Evolutionary conservation across 2,888 invertebrate species (phyloP), one percentile per base, ranked within the genome.

Genomic region (Patella caerulea): DNA sequence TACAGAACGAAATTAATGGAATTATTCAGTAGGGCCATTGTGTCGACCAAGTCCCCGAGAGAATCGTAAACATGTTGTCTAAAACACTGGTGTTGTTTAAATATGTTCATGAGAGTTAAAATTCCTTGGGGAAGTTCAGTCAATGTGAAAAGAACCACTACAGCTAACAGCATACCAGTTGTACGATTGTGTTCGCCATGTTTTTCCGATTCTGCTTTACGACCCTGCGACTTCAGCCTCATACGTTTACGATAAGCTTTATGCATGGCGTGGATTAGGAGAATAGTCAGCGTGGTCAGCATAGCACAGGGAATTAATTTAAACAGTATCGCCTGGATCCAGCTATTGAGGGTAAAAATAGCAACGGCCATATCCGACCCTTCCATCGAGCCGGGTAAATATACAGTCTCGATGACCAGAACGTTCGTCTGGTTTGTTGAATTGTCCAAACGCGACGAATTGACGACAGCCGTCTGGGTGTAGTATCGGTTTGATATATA

Each of bases 1-100:
- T 98, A 98, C 70, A 98, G 93, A 76, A 98, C 95, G 89, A 98
- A 98, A 92, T 97, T 98, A 79, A 98, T 96, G 0, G 97, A 96
- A 12, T 97, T 96, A 92, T 98, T 98, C 86, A 97, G 93, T 79
- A 98, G 93, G 0, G 98, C 97, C 88, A 97, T 92, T 80, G 97
- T 94, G 92, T 98, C 97, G 95, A 97, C 95, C 77, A 97, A 90
- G 90, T 97, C 97, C 0, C 93, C 93, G n/a, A 93, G 86, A 11
- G 89, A 90, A 82, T 86, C 85, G 92, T 98, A 98, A 52, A 93
- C 90, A n/a, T 89, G 83, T 15, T 82, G 77, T 75, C 89, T 90
- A 92, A 98, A 96, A 89, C 94, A 94, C 45, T 45, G 45, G 1
- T 45, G 45, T 12, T 96, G 96, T 75, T 96, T 93, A 19, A 95